Percentiles rank a stretch among this genome's conserved stretches.
Conservation (phyloP, 2,888 invertebrate species). For the Drosophila koepferae region DNA sequence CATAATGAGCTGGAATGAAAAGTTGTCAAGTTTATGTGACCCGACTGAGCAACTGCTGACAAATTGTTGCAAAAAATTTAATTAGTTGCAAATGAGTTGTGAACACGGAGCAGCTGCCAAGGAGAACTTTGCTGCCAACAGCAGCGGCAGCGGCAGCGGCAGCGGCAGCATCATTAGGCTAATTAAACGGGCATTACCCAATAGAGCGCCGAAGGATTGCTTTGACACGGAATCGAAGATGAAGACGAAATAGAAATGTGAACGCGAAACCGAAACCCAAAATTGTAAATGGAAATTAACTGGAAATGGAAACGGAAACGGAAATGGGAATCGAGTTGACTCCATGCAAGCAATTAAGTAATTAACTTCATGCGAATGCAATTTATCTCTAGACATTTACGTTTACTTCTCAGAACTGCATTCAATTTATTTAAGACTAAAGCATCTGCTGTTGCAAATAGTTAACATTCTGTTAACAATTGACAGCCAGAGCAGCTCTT, state of each 20-base stretch:
- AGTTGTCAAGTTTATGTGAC: conserved; percentile 63
- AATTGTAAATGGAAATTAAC: neutral
- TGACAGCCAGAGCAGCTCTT: neutral
- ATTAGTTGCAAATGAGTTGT: conserved; percentile 70
- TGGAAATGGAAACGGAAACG: conserved; percentile 2
- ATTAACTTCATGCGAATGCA: conserved; percentile 7
- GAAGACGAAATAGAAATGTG: conserved; percentile 2
- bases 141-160: neutral
- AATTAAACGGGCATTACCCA: conserved; percentile 56
- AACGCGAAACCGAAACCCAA: conserved; percentile 5
- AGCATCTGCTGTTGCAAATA: neutral
- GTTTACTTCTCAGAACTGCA: neutral
- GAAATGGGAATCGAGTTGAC: neutral
- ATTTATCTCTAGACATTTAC: neutral
- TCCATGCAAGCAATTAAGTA: conserved; percentile 9
- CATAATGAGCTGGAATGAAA: conserved; percentile 61
- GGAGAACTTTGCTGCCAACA: conserved; percentile 26
- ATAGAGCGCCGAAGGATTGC: conserved; percentile 24
- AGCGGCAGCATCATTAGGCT: conserved; percentile 44
- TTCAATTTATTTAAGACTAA: neutral
- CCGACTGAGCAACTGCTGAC: conserved; percentile 54
- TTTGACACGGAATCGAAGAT: conserved; percentile 11
- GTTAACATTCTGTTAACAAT: neutral
- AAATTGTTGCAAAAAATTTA: conserved; percentile 63
- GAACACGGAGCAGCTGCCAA: conserved; percentile 44